These are phyloP conservation scores for Zaprionus lineosus DNA, from an alignment of 2,888 invertebrate species.

Conservation along the genomic window DNA sequence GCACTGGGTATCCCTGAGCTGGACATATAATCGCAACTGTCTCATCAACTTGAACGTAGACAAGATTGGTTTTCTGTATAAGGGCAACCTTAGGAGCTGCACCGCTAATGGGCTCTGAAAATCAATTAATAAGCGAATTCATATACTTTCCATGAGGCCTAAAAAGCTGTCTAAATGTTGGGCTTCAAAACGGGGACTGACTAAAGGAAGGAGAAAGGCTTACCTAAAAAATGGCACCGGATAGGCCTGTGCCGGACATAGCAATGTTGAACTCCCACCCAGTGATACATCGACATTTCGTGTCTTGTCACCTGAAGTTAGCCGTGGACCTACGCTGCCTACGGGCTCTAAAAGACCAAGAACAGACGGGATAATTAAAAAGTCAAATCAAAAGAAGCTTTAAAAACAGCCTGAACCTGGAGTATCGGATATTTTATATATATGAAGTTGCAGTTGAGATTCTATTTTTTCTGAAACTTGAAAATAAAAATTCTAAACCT, in stretches of 20 bases:
- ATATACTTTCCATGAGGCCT: not conserved
- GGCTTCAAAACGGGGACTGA: too few species aligned
- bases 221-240: conserved; percentile 88
- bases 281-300: conserved; percentile 71
- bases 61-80: conserved; percentile 80
- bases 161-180: conserved; percentile 47
- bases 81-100: conserved; percentile 87
- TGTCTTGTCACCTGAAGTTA: conserved; percentile 87
- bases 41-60: conserved; percentile 81
- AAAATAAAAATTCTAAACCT: too few species aligned
- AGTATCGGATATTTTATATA: too few species aligned
- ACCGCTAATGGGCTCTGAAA: conserved; percentile 87
- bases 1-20: conserved; percentile 85
- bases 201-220: not conserved
- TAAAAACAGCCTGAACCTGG: conserved; percentile 49
- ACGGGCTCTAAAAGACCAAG: conserved; percentile 68
- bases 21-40: conserved; percentile 81
- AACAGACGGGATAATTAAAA: not conserved
- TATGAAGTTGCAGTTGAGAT: too few species aligned
- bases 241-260: conserved; percentile 87
- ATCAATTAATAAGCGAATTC: not conserved
- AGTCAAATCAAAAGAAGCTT: not conserved
- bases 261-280: conserved; percentile 81
- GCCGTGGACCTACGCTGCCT: conserved; percentile 84
- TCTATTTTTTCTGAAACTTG: too few species aligned